Conservation (phyloP, 2,113 vertebrate genomes). For the Podarcis raffonei region DNA sequence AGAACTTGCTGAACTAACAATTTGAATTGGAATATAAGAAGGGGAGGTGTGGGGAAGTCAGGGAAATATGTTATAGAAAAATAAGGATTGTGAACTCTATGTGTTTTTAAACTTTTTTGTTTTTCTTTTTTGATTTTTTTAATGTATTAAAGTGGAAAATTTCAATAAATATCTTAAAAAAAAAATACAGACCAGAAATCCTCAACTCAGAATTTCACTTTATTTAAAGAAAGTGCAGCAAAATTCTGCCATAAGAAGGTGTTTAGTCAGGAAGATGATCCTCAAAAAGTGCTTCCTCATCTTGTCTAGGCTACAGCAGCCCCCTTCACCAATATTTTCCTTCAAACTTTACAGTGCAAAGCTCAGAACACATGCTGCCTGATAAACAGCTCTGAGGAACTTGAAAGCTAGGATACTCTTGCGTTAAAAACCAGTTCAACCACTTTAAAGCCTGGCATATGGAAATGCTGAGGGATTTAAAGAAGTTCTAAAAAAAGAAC, state of each 20-base stretch:
- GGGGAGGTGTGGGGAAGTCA: too few relatives aligned
- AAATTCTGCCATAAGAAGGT: neutral
- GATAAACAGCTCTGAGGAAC: neutral
- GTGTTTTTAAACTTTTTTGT: too few relatives aligned
- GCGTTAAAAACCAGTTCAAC: neutral
- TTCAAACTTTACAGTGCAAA: neutral
- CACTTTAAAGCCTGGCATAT: neutral
- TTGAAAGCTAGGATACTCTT: neutral
- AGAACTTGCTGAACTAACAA: too few relatives aligned
- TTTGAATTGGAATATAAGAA: too few relatives aligned
- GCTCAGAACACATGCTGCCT: neutral
- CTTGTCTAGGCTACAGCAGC: neutral
- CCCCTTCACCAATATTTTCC: neutral
- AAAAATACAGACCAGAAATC: constrained; percentile 13
- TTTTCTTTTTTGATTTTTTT: too few relatives aligned
- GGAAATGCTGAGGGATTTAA: neutral
- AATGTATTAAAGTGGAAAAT: too few relatives aligned
- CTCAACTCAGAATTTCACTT: constrained; percentile 9
- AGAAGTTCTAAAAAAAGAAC: neutral
- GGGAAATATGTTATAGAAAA: too few relatives aligned
- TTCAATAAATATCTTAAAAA: too few relatives aligned
- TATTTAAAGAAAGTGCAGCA: neutral
- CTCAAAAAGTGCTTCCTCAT: neutral
- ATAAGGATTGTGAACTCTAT: too few relatives aligned
- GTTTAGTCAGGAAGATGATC: neutral